These are phyloP conservation scores for Neuroterus valhalla DNA, from an alignment of 1,140 invertebrate species.

Conservation along the genomic window DNA sequence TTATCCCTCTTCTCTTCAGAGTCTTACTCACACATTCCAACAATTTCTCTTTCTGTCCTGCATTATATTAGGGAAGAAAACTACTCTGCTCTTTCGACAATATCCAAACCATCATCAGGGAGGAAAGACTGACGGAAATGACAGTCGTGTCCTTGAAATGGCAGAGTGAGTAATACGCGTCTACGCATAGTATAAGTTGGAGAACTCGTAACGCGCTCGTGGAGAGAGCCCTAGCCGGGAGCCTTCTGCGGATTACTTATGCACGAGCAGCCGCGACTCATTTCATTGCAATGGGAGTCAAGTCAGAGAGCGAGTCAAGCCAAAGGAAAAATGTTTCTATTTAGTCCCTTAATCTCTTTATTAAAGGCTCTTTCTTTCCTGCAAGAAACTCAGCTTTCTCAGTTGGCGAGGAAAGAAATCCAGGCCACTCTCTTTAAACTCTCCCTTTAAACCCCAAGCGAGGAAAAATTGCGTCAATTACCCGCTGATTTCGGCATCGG, in stretches of 20 bases:
- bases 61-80: not conserved
- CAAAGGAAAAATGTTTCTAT: slow-evolving; percentile 72
- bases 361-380: slow-evolving; percentile 62
- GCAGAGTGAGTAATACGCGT: slow-evolving; percentile 44
- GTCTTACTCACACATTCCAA: no score
- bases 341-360: slow-evolving; percentile 71
- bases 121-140: slow-evolving; percentile 10
- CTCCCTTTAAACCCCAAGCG: slow-evolving; percentile 37
- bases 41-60: no score
- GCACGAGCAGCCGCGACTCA: slow-evolving; percentile 66
- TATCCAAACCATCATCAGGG: not conserved
- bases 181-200: slow-evolving; percentile 42
- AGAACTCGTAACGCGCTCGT: slow-evolving; percentile 37
- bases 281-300: slow-evolving; percentile 63
- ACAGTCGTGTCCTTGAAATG: slow-evolving; percentile 39
- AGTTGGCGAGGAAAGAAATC: slow-evolving; percentile 49
- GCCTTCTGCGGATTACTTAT: slow-evolving; percentile 68
- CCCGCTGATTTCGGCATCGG: slow-evolving; percentile 70
- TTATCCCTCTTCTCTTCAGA: no score
- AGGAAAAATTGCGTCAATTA: slow-evolving; percentile 74
- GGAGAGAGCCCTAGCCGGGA: slow-evolving; percentile 35
- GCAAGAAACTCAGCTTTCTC: slow-evolving; percentile 41
- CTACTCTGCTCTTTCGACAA: not conserved
- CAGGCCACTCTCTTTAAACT: slow-evolving; percentile 40
- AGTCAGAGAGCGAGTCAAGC: slow-evolving; percentile 55